Evolutionary conservation across 2,797 vertebrate genomes (phyloP), one percentile per base, ranked within the genome.

Genomic region (Oreochromis mossambicus): DNA sequence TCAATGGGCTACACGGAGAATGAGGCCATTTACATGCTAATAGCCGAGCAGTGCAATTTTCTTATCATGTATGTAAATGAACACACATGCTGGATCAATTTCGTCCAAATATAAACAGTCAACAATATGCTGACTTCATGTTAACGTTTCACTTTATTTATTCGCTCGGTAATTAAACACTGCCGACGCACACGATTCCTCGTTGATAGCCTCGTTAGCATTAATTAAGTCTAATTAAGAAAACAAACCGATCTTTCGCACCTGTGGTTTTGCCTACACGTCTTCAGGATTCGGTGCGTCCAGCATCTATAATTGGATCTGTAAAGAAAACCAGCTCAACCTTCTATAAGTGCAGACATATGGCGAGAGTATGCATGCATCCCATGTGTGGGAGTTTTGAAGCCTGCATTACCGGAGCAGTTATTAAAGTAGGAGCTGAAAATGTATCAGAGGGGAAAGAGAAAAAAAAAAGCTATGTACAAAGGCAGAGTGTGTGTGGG

Each of bases 21-120:
- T 91, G 89, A 91, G 82, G 58, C 88, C 87, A 95, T 95, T 96
- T 92, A 91, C 92, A 95, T 95, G 93, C 92, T 94, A 95, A 95
- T 94, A 81, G 86, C 89, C 86, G 21, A 29, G 84, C 79, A 4
- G 66, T 80, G 86, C 88, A 88, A 87, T 92, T 93, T 89, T 46
- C 95, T 94, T 94, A 95, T 94, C 94, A 93, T 80, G 89, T 92
- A 93, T 94, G 94, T 91, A 92, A 94, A 95, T 94, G 89, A 94
- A 89, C 92, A 90, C 86, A 80, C 86, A 89, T 51, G 80, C 89
- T 8, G 86, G 81, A 90, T 92, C 88, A 76, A 54, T 87, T 90
- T 90, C 86, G 87, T 91, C 86, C 93, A 92, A 93, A 94, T 82
- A 90, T 84, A 92, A 93, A 92, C 91, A 90, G 84, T 75, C 85